Evolutionary conservation across 2,888 invertebrate species (phyloP), one percentile per base, ranked within the genome.

Genomic region (Micropterix aruncella): DNA sequence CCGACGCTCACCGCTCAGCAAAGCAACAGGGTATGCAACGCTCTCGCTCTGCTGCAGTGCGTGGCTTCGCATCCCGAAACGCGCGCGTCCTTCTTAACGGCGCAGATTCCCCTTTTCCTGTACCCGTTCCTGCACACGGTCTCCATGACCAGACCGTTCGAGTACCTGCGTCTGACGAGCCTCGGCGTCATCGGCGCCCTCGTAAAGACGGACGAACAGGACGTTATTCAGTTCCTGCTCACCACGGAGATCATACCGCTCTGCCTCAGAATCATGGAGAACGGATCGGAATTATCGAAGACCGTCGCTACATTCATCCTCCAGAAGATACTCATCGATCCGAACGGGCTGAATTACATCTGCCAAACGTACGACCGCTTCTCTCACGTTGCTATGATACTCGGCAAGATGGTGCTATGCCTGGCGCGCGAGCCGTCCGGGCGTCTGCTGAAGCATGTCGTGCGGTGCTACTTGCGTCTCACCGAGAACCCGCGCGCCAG

Each of bases 41-140:
- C 99, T 2, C 67, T 99, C 44, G 99, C 99, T 2, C 71, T 99
- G 48, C 75, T 99, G 58, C 99, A 99, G 63, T 99, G 99, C 66
- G 95, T 99, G 12, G 99, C 99, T 2, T 96, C 97, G n/a, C 99
- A 99, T 65, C 93, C 93, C 2, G 97, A 99, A 61, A 99, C 99
- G 1, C 75, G 99, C 54, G 92, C 93, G 40, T 90, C 91, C 47
- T 99, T 99, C 65, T 75, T 92, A 49, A 81, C 88, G 77, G 97
- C 97, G 37, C 95, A 97, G 62, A 92, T 99, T 51, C 99, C 99
- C 2, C 70, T 99, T 52, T 99, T 95, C 66, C 74, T 99, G 40
- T 99, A 99, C 65, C 97, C 99, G 37, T 99, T 99, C 66, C 74
- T 99, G 41, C 96, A 97, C 61, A 99, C 97, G 9, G 92, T 94